phyloP scores from a whole-genome alignment of 2,888 invertebrate genomes.

The Endotricha flammealis region DNA sequence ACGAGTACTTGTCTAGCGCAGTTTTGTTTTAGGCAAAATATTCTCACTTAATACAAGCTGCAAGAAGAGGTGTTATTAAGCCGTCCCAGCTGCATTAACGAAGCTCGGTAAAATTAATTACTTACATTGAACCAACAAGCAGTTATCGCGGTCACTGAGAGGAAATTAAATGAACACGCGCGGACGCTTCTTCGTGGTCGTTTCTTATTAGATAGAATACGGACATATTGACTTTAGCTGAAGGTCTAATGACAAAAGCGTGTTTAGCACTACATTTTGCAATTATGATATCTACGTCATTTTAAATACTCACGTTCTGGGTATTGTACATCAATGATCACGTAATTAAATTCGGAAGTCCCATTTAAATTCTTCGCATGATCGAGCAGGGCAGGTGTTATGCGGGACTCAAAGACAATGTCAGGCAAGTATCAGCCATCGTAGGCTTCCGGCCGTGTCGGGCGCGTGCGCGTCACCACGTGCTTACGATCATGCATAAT shows the following conservation, averaged over 20 bases:
- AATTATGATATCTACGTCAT: conserved; percentile 4
- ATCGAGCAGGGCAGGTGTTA: conserved; percentile 40
- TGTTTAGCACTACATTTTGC: background rate
- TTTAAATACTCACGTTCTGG: no score
- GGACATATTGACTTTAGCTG: conserved; percentile 7
- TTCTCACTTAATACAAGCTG: no score
- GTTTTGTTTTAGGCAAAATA: no score
- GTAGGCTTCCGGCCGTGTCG: conserved; percentile 30
- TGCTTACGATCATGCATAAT: conserved; percentile 40
- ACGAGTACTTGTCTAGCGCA: no score
- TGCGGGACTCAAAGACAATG: conserved; percentile 37
- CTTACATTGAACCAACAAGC: conserved; percentile 58
- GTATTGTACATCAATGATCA: conserved; percentile 14
- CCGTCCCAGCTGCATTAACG: conserved; percentile 42
- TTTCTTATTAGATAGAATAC: conserved; percentile 38
- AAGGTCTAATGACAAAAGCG: conserved; percentile 15
- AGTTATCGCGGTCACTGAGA: conserved; percentile 52
- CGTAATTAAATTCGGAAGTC: conserved; percentile 28
- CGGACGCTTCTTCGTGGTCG: conserved; percentile 35
- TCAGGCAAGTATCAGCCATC: conserved; percentile 38
- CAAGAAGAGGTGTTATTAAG: conserved; percentile 39
- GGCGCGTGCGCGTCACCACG: conserved; percentile 66
- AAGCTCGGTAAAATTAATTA: conserved; percentile 63
- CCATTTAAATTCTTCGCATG: conserved; percentile 46
- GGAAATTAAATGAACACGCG: conserved; percentile 59